A percentile compares a stretch with the other conserved stretches of the same genome.
phyloP scores from a whole-genome alignment of 2,888 invertebrate species.

The Luperina testacea region DNA sequence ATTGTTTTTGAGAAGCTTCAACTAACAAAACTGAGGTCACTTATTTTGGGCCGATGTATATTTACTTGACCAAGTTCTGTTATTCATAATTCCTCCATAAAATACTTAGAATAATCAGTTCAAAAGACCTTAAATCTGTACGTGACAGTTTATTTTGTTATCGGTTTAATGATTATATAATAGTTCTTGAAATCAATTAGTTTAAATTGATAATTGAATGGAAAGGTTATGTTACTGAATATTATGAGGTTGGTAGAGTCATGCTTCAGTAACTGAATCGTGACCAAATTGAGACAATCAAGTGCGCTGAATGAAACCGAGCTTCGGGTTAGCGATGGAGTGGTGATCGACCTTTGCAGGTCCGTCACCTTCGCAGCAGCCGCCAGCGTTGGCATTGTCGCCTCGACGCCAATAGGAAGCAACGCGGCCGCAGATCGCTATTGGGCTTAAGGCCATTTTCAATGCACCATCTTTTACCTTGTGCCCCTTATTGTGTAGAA shows the following conservation, averaged over 20 bases:
- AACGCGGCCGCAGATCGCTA: constrained; percentile 87
- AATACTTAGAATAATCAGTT: constrained; percentile 59
- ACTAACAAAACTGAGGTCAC: constrained; percentile 66
- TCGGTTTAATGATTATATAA: constrained; percentile 43
- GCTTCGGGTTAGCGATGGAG: constrained; percentile 71
- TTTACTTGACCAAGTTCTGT: constrained; percentile 69
- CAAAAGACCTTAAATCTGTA: constrained; percentile 43
- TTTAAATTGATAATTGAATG: constrained; percentile 40
- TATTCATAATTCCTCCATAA: constrained; percentile 66
- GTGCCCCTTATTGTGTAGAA: constrained; percentile 87
- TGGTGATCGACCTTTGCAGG: constrained; percentile 85
- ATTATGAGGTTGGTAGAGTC: constrained; percentile 44
- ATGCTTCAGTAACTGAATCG: constrained; percentile 53
- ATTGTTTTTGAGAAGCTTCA: constrained; percentile 63
- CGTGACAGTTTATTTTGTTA: constrained; percentile 41
- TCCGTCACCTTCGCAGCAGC: constrained; percentile 85
- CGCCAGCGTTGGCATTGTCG: constrained; percentile 86
- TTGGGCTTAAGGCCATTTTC: constrained; percentile 90
- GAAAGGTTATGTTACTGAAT: constrained; percentile 32
- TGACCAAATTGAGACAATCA: constrained; percentile 49
- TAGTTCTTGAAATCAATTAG: constrained; percentile 46
- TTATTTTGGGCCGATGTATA: constrained; percentile 68
- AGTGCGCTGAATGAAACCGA: constrained; percentile 55
- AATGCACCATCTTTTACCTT: constrained; percentile 91
- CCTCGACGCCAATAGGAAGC: constrained; percentile 89